Evolutionary conservation across 2,888 invertebrate genomes (phyloP).

Genomic region (Drosophila vallismaia): DNA sequence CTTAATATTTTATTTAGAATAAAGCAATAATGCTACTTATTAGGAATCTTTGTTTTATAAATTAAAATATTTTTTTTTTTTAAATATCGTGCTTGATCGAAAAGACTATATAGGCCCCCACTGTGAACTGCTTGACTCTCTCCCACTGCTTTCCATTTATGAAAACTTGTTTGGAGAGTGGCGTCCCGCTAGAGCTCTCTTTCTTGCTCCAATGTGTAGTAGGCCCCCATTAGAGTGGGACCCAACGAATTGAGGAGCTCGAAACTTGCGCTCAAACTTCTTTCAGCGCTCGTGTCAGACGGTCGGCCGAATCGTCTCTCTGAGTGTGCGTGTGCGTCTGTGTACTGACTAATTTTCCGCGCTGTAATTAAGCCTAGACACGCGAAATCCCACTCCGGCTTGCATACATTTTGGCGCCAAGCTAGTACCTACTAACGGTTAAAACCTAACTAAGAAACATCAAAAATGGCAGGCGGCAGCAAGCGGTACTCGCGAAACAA

Average conservation of each 20-base stretch:
- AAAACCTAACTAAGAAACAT: constrained; percentile 3
- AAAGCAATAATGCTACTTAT: no score
- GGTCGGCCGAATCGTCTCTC: constrained; percentile 81
- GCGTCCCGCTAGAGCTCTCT: constrained; percentile 4
- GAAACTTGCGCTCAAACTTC: constrained; percentile 71
- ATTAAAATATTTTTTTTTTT: no score
- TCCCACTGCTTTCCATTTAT: constrained; percentile 39
- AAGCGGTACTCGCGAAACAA: constrained; percentile 81
- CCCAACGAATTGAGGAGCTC: constrained; percentile 51
- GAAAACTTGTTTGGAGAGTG: constrained; percentile 64
- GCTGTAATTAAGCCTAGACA: constrained; percentile 62
- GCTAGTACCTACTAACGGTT: constrained; percentile 34
- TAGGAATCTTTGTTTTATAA: no score
- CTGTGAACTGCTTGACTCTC: constrained; percentile 33
- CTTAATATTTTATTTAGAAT: no score
- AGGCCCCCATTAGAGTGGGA: constrained; percentile 1
- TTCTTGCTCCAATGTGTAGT: constrained; percentile 10
- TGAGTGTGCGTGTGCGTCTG: constrained; percentile 35
- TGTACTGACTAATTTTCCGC: constrained; percentile 49
- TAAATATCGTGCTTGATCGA: no score
- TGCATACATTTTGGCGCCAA: constrained; percentile 72
- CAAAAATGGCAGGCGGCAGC: constrained; percentile 82
- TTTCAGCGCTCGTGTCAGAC: constrained; percentile 81
- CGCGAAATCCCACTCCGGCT: constrained; percentile 52
- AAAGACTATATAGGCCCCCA: no score